phyloP scores from a whole-genome alignment of 2,113 vertebrate genomes.

The Ochotona princeps region DNA sequence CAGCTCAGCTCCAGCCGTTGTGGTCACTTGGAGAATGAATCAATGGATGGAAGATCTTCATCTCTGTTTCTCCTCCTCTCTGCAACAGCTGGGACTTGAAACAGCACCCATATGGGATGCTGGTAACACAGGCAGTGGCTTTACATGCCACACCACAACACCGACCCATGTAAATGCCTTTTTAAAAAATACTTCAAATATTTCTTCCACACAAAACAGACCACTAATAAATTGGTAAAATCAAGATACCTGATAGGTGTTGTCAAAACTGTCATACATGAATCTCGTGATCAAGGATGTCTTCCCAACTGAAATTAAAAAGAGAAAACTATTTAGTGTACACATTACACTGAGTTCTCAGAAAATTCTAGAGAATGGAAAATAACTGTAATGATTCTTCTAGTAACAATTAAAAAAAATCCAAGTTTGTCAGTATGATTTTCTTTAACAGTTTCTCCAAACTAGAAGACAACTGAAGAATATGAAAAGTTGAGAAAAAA shows the following conservation, averaged over 20 bases:
- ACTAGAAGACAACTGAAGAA: slow-evolving; percentile 22
- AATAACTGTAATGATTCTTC: slow-evolving; percentile 27
- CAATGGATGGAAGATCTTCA: too few species aligned
- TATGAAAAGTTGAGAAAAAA: slow-evolving; percentile 36
- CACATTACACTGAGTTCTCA: slow-evolving; percentile 40
- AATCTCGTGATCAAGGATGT: slow-evolving; percentile 99
- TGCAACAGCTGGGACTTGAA: too few species aligned
- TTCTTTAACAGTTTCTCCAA: slow-evolving; percentile 43
- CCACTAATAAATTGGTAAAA: slow-evolving; percentile 51
- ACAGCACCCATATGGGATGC: too few species aligned
- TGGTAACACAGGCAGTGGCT: too few species aligned
- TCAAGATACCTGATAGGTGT: slow-evolving; percentile 95
- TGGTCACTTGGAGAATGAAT: too few species aligned
- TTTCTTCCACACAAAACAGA: slow-evolving; percentile 56
- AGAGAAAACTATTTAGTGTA: slow-evolving; percentile 61
- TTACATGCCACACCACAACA: too few species aligned
- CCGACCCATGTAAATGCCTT: neutral
- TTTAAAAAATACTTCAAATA: slow-evolving; percentile 8
- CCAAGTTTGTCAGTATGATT: slow-evolving; percentile 24
- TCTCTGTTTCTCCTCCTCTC: too few species aligned
- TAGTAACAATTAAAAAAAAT: slow-evolving; percentile 30
- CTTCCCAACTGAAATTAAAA: slow-evolving; percentile 93
- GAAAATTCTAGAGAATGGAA: slow-evolving; percentile 35
- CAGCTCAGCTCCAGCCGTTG: too few species aligned
- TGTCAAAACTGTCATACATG: slow-evolving; percentile 99